These are phyloP conservation scores for Xiphias gladius DNA, from an alignment of 2,113 vertebrate species.

Conservation along the genomic window DNA sequence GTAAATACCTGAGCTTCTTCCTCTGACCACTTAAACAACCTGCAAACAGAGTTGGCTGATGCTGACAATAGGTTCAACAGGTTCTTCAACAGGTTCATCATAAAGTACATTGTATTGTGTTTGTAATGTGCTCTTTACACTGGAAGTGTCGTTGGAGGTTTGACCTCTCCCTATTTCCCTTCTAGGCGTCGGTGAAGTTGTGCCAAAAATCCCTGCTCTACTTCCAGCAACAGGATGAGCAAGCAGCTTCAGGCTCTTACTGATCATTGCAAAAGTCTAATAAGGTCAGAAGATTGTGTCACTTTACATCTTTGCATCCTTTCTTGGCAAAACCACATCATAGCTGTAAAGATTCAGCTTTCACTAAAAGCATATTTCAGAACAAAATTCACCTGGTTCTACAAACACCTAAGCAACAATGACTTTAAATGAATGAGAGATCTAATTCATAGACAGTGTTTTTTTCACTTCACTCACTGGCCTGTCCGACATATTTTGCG, in stretches of 20 bases:
- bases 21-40: no score
- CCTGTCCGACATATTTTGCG: constrained; percentile 37
- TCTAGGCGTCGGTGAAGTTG: no score
- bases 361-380: not conserved
- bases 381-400: not conserved
- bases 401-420: not conserved
- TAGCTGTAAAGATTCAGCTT: not conserved
- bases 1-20: not conserved
- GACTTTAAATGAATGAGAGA: not conserved
- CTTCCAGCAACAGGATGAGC: not conserved
- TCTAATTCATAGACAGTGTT: not conserved
- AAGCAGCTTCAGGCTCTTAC: not conserved
- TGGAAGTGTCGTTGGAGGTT: not conserved
- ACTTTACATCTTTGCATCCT: not conserved
- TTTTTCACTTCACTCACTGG: not conserved
- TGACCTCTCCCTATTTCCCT: not conserved
- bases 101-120: not conserved
- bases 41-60: no score
- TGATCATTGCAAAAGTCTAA: not conserved
- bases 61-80: not conserved
- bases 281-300: not conserved
- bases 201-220: not conserved
- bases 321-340: no score
- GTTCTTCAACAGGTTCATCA: no score
- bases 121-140: not conserved